A percentile compares a stretch with the other conserved stretches of the same genome.
Conservation (phyloP, 2,888 invertebrate species). For the Eristalis pertinax region DNA sequence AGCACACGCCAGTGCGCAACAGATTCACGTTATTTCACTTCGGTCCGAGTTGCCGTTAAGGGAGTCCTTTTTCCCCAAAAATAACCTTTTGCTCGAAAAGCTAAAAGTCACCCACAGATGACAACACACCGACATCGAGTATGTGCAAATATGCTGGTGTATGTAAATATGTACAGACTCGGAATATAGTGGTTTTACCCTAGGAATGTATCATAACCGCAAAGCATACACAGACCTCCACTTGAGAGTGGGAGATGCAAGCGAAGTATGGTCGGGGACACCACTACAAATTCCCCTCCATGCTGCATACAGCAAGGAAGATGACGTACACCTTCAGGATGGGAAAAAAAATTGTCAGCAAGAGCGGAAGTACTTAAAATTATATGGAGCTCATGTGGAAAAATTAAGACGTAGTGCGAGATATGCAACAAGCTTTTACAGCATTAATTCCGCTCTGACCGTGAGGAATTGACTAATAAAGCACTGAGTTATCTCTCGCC, state of each 20-base stretch:
- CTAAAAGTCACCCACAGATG: slow-evolving; percentile 47
- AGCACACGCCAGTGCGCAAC: slow-evolving; percentile 41
- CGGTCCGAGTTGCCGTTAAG: slow-evolving; percentile 19
- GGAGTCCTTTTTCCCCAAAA: slow-evolving; percentile 58
- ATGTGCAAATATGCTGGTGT: slow-evolving; percentile 4
- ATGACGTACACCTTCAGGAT: slow-evolving; percentile 33
- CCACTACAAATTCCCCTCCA: background rate
- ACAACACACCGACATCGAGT: background rate
- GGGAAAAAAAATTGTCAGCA: slow-evolving; percentile 64
- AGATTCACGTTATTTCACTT: slow-evolving; percentile 39
- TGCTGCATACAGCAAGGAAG: slow-evolving; percentile 11
- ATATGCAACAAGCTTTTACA: slow-evolving; percentile 30
- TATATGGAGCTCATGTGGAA: slow-evolving; percentile 34
- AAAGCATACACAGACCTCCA: slow-evolving; percentile 6
- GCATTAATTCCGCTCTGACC: background rate
- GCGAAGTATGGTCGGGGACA: background rate
- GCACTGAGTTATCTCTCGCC: background rate
- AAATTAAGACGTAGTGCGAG: slow-evolving; percentile 27
- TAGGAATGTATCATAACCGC: slow-evolving; percentile 56
- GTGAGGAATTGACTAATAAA: slow-evolving; percentile 9
- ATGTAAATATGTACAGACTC: slow-evolving; percentile 27
- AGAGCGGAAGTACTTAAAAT: slow-evolving; percentile 68
- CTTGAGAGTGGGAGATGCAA: slow-evolving; percentile 9
- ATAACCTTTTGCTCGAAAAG: slow-evolving; percentile 49
- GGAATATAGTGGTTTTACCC: slow-evolving; percentile 43